phyloP scores from a whole-genome alignment of 2,888 invertebrate species.

The Argynnis bischoffii region DNA sequence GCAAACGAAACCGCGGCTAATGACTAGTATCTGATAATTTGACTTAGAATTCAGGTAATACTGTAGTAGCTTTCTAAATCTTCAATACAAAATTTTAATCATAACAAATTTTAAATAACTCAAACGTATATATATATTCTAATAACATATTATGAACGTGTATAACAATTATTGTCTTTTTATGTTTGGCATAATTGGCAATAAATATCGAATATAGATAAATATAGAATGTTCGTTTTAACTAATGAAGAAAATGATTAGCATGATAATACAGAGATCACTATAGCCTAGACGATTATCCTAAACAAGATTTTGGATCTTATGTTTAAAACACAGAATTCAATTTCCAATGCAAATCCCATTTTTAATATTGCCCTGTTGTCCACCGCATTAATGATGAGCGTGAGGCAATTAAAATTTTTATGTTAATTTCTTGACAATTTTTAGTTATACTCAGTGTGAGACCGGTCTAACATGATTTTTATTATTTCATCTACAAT shows the following conservation, averaged over 20 bases:
- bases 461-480: conserved; percentile 61
- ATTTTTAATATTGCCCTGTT: conserved; percentile 1
- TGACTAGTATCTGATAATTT: too few relatives aligned
- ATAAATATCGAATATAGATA: conserved; percentile 27
- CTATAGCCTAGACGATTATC: neutral
- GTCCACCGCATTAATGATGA: conserved; percentile 53
- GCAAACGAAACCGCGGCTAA: too few relatives aligned
- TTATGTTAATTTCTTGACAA: conserved; percentile 66
- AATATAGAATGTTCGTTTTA: conserved; percentile 22
- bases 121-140: conserved; percentile 6
- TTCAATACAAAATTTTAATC: too few relatives aligned
- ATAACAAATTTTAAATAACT: too few relatives aligned
- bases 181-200: conserved; percentile 27
- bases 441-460: conserved; percentile 49
- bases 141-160: conserved; percentile 12
- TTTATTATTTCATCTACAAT: conserved; percentile 54
- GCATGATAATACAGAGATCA: conserved; percentile 31
- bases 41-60: too few relatives aligned
- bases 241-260: conserved; percentile 36
- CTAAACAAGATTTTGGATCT: neutral
- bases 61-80: too few relatives aligned
- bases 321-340: neutral
- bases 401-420: conserved; percentile 70
- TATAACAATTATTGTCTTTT: conserved; percentile 21
- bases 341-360: neutral